Percentiles rank a stretch among this genome's conserved stretches.
phyloP scores from a whole-genome alignment of 1,140 invertebrate genomes.

The Sitobion miscanthi region DNA sequence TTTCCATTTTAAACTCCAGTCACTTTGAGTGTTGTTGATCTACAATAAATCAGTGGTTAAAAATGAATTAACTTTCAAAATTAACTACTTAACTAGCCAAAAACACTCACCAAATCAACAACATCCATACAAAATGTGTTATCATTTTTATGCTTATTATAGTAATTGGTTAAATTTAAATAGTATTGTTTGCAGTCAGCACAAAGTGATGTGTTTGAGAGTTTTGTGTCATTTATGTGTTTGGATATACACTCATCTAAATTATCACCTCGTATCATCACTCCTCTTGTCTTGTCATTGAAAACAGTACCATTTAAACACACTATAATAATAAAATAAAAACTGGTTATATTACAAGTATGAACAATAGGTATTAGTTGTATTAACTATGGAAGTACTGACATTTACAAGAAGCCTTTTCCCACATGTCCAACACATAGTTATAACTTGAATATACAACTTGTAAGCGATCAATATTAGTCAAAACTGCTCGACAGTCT shows the following conservation, averaged over 20 bases:
- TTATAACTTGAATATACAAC: constrained; percentile 58
- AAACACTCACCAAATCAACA: constrained; percentile 57
- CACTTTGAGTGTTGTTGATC: constrained; percentile 35
- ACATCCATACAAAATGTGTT: constrained; percentile 59
- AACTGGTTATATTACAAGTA: neutral
- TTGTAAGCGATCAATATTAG: constrained; percentile 59
- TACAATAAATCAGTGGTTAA: neutral
- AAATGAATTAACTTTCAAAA: neutral
- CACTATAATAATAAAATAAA: constrained; percentile 7
- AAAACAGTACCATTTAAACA: constrained; percentile 41
- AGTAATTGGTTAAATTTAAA: constrained; percentile 57
- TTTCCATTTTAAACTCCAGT: constrained; percentile 39
- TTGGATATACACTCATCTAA: constrained; percentile 57
- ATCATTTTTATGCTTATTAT: constrained; percentile 57
- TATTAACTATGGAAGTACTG: constrained; percentile 39
- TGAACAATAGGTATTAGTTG: neutral
- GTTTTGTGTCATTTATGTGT: constrained; percentile 43
- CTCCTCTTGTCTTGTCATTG: constrained; percentile 55
- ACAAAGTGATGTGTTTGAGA: constrained; percentile 56
- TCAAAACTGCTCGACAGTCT: constrained; percentile 58
- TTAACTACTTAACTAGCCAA: neutral
- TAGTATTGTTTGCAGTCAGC: constrained; percentile 57
- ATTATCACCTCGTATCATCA: constrained; percentile 49
- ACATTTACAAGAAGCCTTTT: constrained; percentile 59
- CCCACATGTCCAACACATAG: constrained; percentile 59